Base-by-base conservation (phyloP, 1,140 invertebrate genomes). In the Lysiphlebus fabarum region DNA sequence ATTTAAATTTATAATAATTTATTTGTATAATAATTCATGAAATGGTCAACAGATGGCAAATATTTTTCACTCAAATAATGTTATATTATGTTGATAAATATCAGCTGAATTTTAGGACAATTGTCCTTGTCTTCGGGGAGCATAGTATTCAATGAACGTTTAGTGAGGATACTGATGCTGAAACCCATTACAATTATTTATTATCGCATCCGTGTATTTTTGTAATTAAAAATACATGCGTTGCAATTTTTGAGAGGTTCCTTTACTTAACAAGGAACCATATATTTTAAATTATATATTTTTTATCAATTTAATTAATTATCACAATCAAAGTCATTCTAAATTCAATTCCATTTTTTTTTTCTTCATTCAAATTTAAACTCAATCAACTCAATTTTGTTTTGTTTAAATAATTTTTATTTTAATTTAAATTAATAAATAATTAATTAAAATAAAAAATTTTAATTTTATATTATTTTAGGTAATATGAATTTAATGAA, bases 121-220 rank as follows among this genome's bases (percentile, higher is more conserved):
- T 1, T 6, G 26, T 85, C 83, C 84, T 86, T 85, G 84, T 86
- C 83, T 77, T 81, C 70, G 82, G 84, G 84, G 85, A 86, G 85
- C 85, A 86, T 80, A 85, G 82, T 85, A 82, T 82, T 79, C 84
- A 78, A 78, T 85, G 84, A 86, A 81, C 84, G 83, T 82, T 64
- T 82, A 83, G 84, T 84, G 85, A 86, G 84, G 76, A 75, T 82
- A 83, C 82, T 85, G 80, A 79, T 86, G 85, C 85, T 84, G 81
- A 84, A 82, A 82, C 82, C 17, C 84, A 77, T 76, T 62, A 71
- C 66, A 71, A 64, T 72, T 71, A 73, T 65, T n/a, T 56, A 69
- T 63, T 26, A 26, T 76, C 82, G 84, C 83, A 84, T 82, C 83
- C 82, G 73, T 70, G 69, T 56, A 41, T 75, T 69, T 65, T 68